phyloP scores from a whole-genome alignment of 2,113 vertebrate genomes.

The Ariopsis seemanni region DNA sequence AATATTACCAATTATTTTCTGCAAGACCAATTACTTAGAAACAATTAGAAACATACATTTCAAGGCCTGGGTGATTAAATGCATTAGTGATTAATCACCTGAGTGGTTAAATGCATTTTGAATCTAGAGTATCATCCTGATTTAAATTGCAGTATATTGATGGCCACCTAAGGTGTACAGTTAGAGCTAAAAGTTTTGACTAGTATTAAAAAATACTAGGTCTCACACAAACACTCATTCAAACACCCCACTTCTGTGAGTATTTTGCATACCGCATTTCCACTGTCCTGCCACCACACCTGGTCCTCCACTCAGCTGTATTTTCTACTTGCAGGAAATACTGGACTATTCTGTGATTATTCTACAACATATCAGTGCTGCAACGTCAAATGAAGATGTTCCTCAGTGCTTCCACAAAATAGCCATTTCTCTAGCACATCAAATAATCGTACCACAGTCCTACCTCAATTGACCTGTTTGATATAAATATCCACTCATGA shows the following conservation, averaged over 20 bases:
- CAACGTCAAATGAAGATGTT: conserved; percentile 10
- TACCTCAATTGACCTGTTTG: conserved; percentile 69
- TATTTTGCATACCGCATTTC: background rate
- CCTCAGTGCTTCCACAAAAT: conserved; percentile 16
- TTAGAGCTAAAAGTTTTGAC: background rate
- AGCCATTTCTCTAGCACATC: conserved; percentile 59
- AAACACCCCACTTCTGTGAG: background rate
- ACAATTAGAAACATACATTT: background rate
- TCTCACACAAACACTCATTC: background rate
- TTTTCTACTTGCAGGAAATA: background rate
- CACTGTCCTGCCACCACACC: background rate
- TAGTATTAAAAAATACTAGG: background rate
- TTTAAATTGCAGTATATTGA: background rate
- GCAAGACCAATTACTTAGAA: background rate
- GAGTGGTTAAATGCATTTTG: background rate
- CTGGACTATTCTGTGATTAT: background rate
- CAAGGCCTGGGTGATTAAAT: too few relatives aligned
- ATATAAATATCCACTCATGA: conserved; percentile 73
- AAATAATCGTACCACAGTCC: conserved; percentile 54
- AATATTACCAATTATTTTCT: background rate
- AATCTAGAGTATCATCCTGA: background rate
- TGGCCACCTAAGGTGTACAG: background rate
- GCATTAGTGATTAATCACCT: background rate
- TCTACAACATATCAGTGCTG: background rate
- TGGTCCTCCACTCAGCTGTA: background rate